A percentile compares a stretch with the other conserved stretches of the same genome.
Evolutionary conservation across 2,113 vertebrate species (phyloP).

Genomic region (Ageneiosus marmoratus): DNA sequence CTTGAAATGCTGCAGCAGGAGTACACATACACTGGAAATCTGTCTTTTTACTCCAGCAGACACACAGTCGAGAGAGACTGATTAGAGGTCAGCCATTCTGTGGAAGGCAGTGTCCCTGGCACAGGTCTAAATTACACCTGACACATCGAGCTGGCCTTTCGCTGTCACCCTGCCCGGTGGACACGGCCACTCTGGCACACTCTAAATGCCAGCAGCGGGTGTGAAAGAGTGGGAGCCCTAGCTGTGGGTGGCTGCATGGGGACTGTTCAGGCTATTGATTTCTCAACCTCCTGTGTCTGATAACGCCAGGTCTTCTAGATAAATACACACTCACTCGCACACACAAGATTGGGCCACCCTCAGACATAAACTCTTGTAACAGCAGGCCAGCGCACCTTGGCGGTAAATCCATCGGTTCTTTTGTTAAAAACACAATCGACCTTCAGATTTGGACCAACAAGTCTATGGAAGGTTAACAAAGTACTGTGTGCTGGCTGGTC

Average conservation of each 20-base stretch:
- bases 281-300: conserved; percentile 48
- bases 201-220: conserved; percentile 39
- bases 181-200: conserved; percentile 39
- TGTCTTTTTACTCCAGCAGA: conserved; percentile 21
- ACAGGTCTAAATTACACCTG: conserved; percentile 49
- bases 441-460: conserved; percentile 2
- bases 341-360: conserved; percentile 30
- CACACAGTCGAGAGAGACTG: conserved; percentile 35
- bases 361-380: conserved; percentile 20
- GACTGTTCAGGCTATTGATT: conserved; percentile 42
- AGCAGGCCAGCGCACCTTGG: conserved; percentile 23
- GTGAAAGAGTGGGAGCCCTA: conserved; percentile 22
- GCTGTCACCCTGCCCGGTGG: conserved; percentile 43
- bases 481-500: neutral
- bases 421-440: conserved; percentile 38
- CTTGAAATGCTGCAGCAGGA: conserved; percentile 15
- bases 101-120: conserved; percentile 37
- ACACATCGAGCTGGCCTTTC: conserved; percentile 51
- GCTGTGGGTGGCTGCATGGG: conserved; percentile 39
- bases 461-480: conserved; percentile 28
- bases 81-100: conserved; percentile 42
- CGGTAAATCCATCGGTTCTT: conserved; percentile 35
- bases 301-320: conserved; percentile 36
- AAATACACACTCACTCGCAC: conserved; percentile 36
- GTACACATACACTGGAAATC: conserved; percentile 6